A percentile compares a stretch with the other conserved stretches of the same genome.
Conservation (phyloP, 2,797 vertebrate species). For the Pseudochromis fuscus region DNA sequence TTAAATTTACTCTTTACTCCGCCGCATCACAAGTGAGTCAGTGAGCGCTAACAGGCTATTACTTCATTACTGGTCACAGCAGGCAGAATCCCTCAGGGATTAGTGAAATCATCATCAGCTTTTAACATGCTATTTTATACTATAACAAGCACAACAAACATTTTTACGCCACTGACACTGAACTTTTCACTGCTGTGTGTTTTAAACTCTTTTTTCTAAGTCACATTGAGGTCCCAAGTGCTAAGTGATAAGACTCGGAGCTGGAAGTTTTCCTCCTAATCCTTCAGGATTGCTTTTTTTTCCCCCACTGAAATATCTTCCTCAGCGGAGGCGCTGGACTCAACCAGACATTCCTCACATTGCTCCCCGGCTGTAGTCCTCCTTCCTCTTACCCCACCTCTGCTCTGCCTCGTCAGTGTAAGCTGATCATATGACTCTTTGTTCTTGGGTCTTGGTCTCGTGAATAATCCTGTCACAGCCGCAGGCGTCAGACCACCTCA, state of each 20-base stretch:
- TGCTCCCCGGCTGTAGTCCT: slow-evolving; percentile 32
- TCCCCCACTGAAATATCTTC: slow-evolving; percentile 31
- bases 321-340: slow-evolving; percentile 24
- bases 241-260: slow-evolving; percentile 72
- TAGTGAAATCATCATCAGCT: slow-evolving; percentile 8
- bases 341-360: slow-evolving; percentile 57
- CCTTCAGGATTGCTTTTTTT: slow-evolving; percentile 52
- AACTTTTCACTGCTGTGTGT: neutral
- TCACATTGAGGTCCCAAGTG: slow-evolving; percentile 29
- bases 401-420: slow-evolving; percentile 29
- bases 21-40: slow-evolving; percentile 34
- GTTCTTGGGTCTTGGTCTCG: slow-evolving; percentile 31
- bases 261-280: slow-evolving; percentile 67
- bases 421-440: slow-evolving; percentile 64
- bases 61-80: slow-evolving; percentile 63
- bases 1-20: slow-evolving; percentile 31
- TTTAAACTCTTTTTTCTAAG: no score
- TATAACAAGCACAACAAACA: slow-evolving; percentile 7
- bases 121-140: slow-evolving; percentile 25
- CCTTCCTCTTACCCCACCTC: slow-evolving; percentile 7
- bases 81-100: slow-evolving; percentile 39
- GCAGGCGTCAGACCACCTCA: slow-evolving; percentile 9
- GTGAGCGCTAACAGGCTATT: slow-evolving; percentile 46
- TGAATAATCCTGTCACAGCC: slow-evolving; percentile 46
- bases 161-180: neutral